A percentile compares a stretch with the other conserved stretches of the same genome.
phyloP scores from a whole-genome alignment of 2,888 invertebrate species.

The Elaeidobius kamerunicus region DNA sequence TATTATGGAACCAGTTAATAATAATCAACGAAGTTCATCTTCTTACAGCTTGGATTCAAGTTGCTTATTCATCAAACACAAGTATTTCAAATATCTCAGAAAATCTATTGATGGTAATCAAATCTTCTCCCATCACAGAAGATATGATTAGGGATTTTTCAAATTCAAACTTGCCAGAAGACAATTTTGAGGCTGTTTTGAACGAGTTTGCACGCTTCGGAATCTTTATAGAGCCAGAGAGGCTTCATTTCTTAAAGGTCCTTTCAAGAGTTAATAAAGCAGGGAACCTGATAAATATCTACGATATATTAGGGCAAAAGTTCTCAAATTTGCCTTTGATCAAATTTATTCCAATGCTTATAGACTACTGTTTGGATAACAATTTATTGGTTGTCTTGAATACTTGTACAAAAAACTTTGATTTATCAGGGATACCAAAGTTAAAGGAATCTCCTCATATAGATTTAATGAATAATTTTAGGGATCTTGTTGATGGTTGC shows the following conservation, averaged over 20 bases:
- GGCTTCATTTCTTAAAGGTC: constrained; percentile 54
- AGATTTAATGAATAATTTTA: constrained; percentile 55
- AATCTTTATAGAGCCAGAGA: constrained; percentile 60
- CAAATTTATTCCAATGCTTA: constrained; percentile 55
- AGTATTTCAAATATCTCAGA: constrained; percentile 46
- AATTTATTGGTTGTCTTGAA: constrained; percentile 55
- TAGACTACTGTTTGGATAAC: constrained; percentile 55
- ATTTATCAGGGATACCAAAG: constrained; percentile 30
- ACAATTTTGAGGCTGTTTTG: constrained; percentile 58
- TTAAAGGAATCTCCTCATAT: constrained; percentile 49
- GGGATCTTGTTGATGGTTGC: constrained; percentile 50
- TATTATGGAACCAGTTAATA: constrained; percentile 62
- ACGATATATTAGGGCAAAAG: constrained; percentile 52
- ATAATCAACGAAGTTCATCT: constrained; percentile 58
- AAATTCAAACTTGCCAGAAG: constrained; percentile 53
- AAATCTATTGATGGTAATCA: constrained; percentile 54
- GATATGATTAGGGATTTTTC: constrained; percentile 58
- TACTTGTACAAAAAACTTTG: constrained; percentile 52
- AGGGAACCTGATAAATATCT: constrained; percentile 54
- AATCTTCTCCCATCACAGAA: constrained; percentile 55
- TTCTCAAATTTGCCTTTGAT: constrained; percentile 45
- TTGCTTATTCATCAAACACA: constrained; percentile 44
- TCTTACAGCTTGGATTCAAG: constrained; percentile 60
- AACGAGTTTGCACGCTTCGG: constrained; percentile 63
- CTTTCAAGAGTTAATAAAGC: constrained; percentile 60